Conservation (phyloP, 2,888 invertebrate genomes). For the Rotaria macrura region DNA sequence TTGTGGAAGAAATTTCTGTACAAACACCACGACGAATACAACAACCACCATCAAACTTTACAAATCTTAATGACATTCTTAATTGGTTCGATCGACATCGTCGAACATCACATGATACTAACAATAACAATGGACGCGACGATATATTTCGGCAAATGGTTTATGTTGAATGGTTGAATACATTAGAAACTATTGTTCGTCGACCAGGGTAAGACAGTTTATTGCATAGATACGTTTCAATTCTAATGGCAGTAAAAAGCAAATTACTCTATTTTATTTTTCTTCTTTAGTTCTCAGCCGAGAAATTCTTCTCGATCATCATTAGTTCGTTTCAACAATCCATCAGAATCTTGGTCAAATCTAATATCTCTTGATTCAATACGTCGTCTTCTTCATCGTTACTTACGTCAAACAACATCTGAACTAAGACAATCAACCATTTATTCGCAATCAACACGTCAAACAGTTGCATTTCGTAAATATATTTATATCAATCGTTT, state of each 20-base stretch:
- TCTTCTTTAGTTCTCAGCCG: neutral
- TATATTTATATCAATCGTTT: conserved; percentile 2
- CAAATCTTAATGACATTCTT: neutral
- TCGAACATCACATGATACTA: neutral
- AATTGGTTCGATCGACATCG: neutral
- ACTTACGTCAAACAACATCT: conserved; percentile 12
- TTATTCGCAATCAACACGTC: neutral
- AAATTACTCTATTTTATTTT: neutral
- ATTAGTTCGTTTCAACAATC: neutral
- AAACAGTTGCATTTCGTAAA: conserved; percentile 16
- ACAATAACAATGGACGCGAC: neutral
- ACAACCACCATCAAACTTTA: neutral
- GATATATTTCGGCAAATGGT: conserved; percentile 20
- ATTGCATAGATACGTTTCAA: no score
- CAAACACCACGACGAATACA: neutral
- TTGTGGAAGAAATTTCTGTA: neutral
- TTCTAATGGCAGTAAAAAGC: no score
- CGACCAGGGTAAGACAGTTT: neutral
- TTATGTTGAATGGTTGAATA: conserved; percentile 6
- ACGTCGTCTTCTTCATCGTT: neutral
- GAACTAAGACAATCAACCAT: neutral
- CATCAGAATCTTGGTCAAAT: neutral
- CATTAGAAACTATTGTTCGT: neutral
- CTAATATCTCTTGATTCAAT: neutral
- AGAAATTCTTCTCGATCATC: neutral